Percentiles rank a stretch among this genome's conserved stretches.
These are phyloP conservation scores for Eupithecia abbreviata DNA, from an alignment of 2,888 invertebrate genomes.

Conservation along the genomic window DNA sequence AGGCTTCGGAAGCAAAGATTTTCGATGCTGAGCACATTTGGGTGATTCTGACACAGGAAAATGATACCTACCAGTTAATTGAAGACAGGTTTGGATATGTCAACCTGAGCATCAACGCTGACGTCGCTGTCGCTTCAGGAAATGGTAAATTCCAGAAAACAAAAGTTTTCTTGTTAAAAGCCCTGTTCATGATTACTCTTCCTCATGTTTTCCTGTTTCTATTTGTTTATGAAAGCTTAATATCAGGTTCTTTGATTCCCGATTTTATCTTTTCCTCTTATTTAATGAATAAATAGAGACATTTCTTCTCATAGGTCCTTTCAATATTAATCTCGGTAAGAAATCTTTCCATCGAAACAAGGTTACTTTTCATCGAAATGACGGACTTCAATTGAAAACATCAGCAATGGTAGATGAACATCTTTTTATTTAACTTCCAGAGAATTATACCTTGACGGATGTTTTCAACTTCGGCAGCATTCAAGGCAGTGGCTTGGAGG, in stretches of 20 bases:
- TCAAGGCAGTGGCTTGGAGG: constrained; percentile 69
- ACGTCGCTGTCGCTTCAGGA: constrained; percentile 54
- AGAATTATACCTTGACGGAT: constrained; percentile 56
- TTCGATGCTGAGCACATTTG: constrained; percentile 65
- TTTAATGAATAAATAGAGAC: background rate
- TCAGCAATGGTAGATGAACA: background rate
- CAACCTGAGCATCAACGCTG: constrained; percentile 69
- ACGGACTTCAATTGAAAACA: background rate
- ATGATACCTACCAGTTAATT: constrained; percentile 35
- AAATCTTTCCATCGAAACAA: constrained; percentile 5
- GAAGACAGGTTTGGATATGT: constrained; percentile 52
- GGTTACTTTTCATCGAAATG: background rate
- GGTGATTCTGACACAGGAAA: constrained; percentile 54
- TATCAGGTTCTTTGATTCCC: constrained; percentile 6
- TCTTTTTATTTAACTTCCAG: constrained; percentile 45
- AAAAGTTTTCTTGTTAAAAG: background rate
- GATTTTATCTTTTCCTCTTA: background rate
- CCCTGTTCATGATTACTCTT: background rate
- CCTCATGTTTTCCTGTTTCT: constrained; percentile 6
- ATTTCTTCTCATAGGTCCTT: background rate
- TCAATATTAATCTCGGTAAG: background rate
- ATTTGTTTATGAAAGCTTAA: constrained; percentile 1
- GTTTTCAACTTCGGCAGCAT: constrained; percentile 73
- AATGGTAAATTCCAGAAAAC: constrained; percentile 49
- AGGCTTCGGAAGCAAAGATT: constrained; percentile 62